Conservation (phyloP, 2,888 invertebrate genomes). For the Ptychoptera contaminata region DNA sequence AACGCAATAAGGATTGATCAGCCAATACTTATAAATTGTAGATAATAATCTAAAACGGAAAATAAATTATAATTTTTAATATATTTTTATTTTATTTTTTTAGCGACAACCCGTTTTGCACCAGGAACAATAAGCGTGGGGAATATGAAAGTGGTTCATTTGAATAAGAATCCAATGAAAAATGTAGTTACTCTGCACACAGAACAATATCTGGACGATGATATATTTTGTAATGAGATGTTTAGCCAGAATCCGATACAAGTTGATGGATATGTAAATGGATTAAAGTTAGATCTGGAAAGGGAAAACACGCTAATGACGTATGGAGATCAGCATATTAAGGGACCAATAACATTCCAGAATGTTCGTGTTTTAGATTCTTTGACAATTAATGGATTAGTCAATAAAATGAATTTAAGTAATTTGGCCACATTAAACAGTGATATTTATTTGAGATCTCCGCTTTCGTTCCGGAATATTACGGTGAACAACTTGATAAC, state of each 20-base stretch:
- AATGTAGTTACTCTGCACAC: slow-evolving; percentile 32
- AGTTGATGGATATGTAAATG: slow-evolving; percentile 28
- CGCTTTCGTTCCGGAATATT: slow-evolving; percentile 20
- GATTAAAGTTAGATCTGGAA: slow-evolving; percentile 28
- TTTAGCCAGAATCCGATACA: slow-evolving; percentile 18
- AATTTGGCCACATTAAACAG: slow-evolving; percentile 26
- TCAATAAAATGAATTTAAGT: slow-evolving; percentile 28
- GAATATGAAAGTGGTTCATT: slow-evolving; percentile 24
- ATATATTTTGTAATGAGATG: slow-evolving; percentile 26
- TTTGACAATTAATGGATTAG: slow-evolving; percentile 18
- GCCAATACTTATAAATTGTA: slow-evolving; percentile 8
- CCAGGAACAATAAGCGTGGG: slow-evolving; percentile 28
- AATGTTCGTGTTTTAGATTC: slow-evolving; percentile 23
- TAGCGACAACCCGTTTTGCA: slow-evolving; percentile 30
- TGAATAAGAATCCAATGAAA: slow-evolving; percentile 33
- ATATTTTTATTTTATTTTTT: slow-evolving; percentile 12
- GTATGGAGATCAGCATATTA: slow-evolving; percentile 26
- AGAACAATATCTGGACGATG: slow-evolving; percentile 28
- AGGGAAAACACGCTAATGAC: slow-evolving; percentile 37
- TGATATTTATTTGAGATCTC: slow-evolving; percentile 18
- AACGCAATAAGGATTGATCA: slow-evolving; percentile 32
- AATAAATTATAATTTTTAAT: not conserved
- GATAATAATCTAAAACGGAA: slow-evolving; percentile 13
- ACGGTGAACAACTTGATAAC: slow-evolving; percentile 17
- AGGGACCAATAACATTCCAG: slow-evolving; percentile 27